phyloP scores from a whole-genome alignment of 2,113 vertebrate species.

The Elgaria multicarinata region DNA sequence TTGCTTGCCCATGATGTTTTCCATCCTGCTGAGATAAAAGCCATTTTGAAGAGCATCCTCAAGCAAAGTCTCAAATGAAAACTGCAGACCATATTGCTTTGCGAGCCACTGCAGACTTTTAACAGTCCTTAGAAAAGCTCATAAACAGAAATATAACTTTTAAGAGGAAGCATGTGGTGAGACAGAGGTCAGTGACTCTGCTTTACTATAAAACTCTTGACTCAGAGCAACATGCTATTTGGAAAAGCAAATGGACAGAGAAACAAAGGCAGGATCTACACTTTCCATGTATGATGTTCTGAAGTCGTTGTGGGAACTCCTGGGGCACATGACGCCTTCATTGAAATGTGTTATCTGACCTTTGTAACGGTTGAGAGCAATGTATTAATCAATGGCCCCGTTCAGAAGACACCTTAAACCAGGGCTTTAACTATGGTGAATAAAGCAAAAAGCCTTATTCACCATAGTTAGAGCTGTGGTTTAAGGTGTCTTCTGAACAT shows the following conservation, averaged over 20 bases:
- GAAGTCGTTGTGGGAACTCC: too few species aligned
- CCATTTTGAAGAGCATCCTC: constrained; percentile 20
- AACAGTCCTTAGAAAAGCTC: constrained; percentile 20
- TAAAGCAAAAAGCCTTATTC: too few species aligned
- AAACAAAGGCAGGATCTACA: too few species aligned
- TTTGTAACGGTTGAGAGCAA: too few species aligned
- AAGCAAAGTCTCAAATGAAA: constrained; percentile 1
- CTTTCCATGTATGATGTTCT: too few species aligned
- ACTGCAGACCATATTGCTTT: constrained; percentile 22
- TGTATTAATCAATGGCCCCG: too few species aligned
- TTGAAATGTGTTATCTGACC: too few species aligned
- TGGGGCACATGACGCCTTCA: too few species aligned
- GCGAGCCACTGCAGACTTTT: constrained; percentile 24
- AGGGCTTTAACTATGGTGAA: too few species aligned
- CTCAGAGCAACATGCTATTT: neutral
- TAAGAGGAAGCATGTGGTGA: constrained; percentile 29
- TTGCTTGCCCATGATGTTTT: neutral
- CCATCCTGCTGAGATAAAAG: constrained; percentile 18
- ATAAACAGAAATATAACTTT: constrained; percentile 23
- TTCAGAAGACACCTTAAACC: too few species aligned
- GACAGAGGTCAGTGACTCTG: constrained; percentile 18
- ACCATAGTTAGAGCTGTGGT: too few species aligned
- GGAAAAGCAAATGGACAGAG: neutral
- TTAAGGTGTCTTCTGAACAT: too few species aligned
- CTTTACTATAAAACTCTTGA: neutral